Conservation (phyloP, 1,140 invertebrate species). For the Meloidogyne floridensis region DNA sequence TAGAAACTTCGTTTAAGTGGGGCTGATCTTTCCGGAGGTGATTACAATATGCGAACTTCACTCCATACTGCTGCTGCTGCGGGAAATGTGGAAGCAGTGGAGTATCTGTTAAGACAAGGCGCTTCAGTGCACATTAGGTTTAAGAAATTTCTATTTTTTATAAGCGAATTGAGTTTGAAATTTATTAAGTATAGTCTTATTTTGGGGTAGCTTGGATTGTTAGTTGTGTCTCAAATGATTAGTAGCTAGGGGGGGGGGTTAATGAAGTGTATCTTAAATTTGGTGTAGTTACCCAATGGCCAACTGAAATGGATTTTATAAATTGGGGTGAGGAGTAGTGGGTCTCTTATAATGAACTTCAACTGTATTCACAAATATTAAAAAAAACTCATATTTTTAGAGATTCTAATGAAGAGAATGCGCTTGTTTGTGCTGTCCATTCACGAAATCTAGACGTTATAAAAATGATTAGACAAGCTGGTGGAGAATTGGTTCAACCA, state of each 20-base stretch:
- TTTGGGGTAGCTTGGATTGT: no score
- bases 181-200: no score
- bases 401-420: conserved; percentile 59
- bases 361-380: no score
- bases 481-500: conserved; percentile 48
- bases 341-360: no score
- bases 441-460: conserved; percentile 55
- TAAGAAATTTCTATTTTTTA: no score
- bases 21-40: conserved; percentile 76
- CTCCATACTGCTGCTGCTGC: conserved; percentile 79
- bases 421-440: conserved; percentile 55
- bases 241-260: no score
- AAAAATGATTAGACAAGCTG: conserved; percentile 52
- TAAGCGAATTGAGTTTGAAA: no score
- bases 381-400: conserved; percentile 38
- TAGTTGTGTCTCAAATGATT: no score
- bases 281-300: no score
- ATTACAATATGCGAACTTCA: conserved; percentile 79
- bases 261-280: no score
- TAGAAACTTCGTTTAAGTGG: conserved; percentile 70
- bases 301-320: no score
- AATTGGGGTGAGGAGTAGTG: no score
- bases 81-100: conserved; percentile 75
- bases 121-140: conserved; percentile 77
- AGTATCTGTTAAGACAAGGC: conserved; percentile 78